Percentiles rank a stretch among this genome's conserved stretches.
Evolutionary conservation across 1,140 invertebrate genomes (phyloP).

Genomic region (Pseudomyrmex cubaensis): DNA sequence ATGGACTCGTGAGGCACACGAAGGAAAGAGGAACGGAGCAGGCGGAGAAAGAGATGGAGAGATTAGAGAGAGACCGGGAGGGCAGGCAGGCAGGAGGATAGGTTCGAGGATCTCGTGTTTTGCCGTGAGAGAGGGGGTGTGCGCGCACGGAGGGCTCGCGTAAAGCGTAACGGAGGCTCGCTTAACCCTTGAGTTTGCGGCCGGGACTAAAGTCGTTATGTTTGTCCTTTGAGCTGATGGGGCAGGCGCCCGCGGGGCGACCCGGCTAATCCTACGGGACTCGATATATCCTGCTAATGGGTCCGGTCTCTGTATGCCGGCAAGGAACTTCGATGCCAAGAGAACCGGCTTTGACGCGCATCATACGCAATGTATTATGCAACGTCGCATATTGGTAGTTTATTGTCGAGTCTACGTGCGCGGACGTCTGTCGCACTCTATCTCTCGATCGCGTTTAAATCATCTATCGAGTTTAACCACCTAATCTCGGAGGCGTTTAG

Average conservation of each 20-base stretch:
- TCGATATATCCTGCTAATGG: constrained; percentile 82
- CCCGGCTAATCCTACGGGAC: constrained; percentile 81
- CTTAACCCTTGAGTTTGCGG: constrained; percentile 85
- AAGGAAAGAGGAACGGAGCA: constrained; percentile 29
- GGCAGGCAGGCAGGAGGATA: constrained; percentile 1
- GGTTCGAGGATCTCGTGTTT: constrained; percentile 71
- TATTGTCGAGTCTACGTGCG: constrained; percentile 64
- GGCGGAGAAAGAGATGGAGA: constrained; percentile 58
- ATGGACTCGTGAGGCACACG: constrained; percentile 35
- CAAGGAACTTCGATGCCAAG: constrained; percentile 66
- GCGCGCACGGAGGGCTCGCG: constrained; percentile 68
- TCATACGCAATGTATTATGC: constrained; percentile 69
- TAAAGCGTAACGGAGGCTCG: constrained; percentile 81
- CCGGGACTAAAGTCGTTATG: constrained; percentile 84
- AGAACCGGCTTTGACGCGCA: constrained; percentile 60
- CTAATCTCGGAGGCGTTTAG: background rate
- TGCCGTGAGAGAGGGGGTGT: constrained; percentile 63
- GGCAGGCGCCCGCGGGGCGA: constrained; percentile 77
- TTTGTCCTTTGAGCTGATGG: constrained; percentile 84
- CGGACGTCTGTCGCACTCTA: background rate
- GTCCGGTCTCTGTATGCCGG: constrained; percentile 71
- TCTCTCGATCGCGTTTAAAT: background rate
- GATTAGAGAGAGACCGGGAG: constrained; percentile 46
- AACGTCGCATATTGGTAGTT: constrained; percentile 64
- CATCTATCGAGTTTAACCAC: background rate